These are phyloP conservation scores for Orientallactaga sibirica DNA, from an alignment of 2,797 vertebrate species.

Conservation along the genomic window DNA sequence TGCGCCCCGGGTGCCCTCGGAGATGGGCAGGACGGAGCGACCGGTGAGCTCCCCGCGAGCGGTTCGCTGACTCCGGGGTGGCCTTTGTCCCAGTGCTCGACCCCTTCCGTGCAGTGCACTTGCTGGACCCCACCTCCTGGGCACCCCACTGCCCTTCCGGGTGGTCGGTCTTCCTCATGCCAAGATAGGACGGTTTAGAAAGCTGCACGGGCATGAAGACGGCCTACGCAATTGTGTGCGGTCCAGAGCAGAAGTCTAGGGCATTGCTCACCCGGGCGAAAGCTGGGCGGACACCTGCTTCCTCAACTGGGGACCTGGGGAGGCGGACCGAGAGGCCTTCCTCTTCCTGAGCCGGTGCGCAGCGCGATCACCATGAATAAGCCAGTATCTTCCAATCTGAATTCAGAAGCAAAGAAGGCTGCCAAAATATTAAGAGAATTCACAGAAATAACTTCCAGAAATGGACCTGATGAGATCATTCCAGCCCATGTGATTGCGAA, in stretches of 20 bases:
- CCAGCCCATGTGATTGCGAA: constrained; percentile 96
- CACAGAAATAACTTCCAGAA: constrained; percentile 95
- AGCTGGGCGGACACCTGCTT: background rate
- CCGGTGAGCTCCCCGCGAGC: background rate
- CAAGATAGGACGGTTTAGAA: background rate
- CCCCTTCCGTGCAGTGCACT: background rate
- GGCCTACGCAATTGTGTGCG: background rate
- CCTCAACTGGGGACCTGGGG: background rate
- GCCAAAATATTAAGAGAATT: constrained; percentile 98
- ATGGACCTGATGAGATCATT: constrained; percentile 96
- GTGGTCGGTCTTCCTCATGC: background rate
- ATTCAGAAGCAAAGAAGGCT: constrained; percentile 97
- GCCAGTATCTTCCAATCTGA: constrained; percentile 95
- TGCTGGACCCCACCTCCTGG: background rate
- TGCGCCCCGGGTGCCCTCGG: no score
- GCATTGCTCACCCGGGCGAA: background rate
- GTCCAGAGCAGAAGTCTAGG: background rate
- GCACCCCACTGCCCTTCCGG: background rate
- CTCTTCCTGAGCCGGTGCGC: constrained; percentile 45
- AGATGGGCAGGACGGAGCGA: background rate
- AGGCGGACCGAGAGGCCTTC: constrained; percentile 38
- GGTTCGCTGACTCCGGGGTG: background rate
- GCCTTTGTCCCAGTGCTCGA: no score
- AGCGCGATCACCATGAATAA: constrained; percentile 88
- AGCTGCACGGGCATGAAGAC: background rate